Conservation (phyloP, 2,797 vertebrate genomes). For the Sarcoramphus papa region DNA sequence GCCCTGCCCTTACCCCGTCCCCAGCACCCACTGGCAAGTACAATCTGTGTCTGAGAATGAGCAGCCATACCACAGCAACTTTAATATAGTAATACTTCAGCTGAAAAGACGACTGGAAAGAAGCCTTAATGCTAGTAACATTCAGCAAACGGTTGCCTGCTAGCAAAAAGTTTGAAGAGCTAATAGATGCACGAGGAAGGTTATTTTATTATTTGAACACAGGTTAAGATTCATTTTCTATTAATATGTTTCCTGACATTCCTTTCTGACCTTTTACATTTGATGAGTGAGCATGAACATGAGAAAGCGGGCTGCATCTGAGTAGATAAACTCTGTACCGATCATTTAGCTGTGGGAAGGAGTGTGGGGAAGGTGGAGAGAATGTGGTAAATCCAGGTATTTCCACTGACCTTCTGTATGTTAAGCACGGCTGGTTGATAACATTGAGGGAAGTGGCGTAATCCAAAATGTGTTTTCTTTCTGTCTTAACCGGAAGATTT, state of each 20-base stretch:
- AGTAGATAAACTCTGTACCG: not conserved
- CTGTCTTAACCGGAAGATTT: not conserved
- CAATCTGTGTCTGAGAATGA: fast-evolving
- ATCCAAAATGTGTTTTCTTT: not conserved
- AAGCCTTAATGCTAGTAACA: not conserved
- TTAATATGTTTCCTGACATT: not conserved
- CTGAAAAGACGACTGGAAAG: not conserved
- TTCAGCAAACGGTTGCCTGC: not conserved
- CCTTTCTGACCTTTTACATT: not conserved
- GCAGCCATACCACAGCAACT: not conserved
- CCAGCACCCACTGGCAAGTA: no score
- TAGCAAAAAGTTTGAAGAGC: not conserved
- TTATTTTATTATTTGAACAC: not conserved
- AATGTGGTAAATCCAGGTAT: not conserved
- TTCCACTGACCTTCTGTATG: not conserved
- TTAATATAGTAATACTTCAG: not conserved
- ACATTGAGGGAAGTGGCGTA: not conserved
- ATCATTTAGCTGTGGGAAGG: not conserved
- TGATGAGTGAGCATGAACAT: not conserved
- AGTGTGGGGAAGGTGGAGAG: not conserved
- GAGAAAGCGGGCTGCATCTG: not conserved
- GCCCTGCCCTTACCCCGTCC: not conserved
- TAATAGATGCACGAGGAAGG: not conserved
- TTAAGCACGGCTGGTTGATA: not conserved
- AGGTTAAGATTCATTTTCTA: not conserved